phyloP scores from a whole-genome alignment of 1,140 invertebrate species.

The Anastatus disparis region DNA sequence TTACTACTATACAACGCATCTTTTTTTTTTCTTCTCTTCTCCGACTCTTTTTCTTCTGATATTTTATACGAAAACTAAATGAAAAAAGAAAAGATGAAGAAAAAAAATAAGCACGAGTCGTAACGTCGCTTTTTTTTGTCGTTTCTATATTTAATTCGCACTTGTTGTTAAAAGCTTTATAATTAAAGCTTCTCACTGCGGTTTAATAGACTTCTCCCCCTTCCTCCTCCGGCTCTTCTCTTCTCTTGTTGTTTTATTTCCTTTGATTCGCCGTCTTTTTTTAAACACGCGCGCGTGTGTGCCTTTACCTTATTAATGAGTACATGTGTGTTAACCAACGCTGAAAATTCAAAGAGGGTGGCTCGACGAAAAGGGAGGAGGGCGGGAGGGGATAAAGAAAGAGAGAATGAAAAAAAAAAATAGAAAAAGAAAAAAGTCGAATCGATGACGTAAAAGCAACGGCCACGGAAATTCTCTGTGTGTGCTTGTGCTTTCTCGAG shows the following conservation, averaged over 20 bases:
- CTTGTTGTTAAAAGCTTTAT: slow-evolving; percentile 19
- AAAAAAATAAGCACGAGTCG: too few relatives aligned
- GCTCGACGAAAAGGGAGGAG: neutral
- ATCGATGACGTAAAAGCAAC: slow-evolving; percentile 21
- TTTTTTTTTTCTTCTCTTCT: neutral
- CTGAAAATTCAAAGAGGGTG: too few relatives aligned
- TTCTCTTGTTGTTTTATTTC: slow-evolving; percentile 10
- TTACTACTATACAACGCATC: neutral
- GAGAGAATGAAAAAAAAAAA: neutral
- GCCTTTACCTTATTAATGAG: slow-evolving; percentile 1
- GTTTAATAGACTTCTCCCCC: slow-evolving; percentile 7
- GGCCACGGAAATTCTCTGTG: neutral
- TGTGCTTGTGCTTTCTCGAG: slow-evolving; percentile 3
- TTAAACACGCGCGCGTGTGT: neutral
- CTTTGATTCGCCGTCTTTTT: slow-evolving; percentile 9
- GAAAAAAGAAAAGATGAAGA: neutral
- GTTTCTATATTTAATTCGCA: slow-evolving; percentile 20
- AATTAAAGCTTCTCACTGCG: slow-evolving; percentile 9
- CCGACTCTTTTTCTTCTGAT: neutral
- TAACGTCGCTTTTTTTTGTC: too few relatives aligned
- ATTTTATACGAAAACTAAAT: neutral
- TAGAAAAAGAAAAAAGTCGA: neutral
- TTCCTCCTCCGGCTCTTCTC: neutral
- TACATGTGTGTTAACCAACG: too few relatives aligned
- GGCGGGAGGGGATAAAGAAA: neutral